These are phyloP conservation scores for Zaprionus ornatus DNA, from an alignment of 1,140 invertebrate genomes.

Conservation along the genomic window DNA sequence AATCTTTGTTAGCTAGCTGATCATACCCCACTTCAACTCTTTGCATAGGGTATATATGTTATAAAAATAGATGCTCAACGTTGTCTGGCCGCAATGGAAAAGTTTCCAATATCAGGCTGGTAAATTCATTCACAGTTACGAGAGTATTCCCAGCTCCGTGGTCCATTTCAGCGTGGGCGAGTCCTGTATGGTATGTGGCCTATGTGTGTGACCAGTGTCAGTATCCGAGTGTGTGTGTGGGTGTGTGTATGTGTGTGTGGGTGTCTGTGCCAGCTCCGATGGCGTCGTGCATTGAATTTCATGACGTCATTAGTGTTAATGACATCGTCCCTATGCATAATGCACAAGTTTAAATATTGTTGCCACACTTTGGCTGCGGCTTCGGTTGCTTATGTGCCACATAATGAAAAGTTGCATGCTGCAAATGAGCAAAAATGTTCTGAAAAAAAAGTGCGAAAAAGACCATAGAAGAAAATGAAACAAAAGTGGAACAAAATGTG, in stretches of 20 bases:
- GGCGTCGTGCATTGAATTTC: slow-evolving; percentile 64
- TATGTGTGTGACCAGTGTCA: slow-evolving; percentile 22
- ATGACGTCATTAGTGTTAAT: slow-evolving; percentile 77
- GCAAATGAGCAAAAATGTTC: slow-evolving; percentile 26
- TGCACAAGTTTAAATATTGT: slow-evolving; percentile 66
- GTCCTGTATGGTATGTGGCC: slow-evolving; percentile 16
- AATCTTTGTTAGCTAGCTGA: neutral
- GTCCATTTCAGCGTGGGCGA: neutral
- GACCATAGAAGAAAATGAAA: neutral
- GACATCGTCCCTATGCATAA: slow-evolving; percentile 64
- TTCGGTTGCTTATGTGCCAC: slow-evolving; percentile 43
- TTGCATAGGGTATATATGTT: slow-evolving; percentile 3
- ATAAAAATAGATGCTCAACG: slow-evolving; percentile 46
- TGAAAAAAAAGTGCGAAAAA: slow-evolving; percentile 16
- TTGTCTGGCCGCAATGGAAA: slow-evolving; percentile 29
- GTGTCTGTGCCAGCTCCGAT: slow-evolving; percentile 19
- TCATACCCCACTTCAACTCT: neutral
- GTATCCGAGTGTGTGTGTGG: neutral
- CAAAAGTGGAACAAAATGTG: slow-evolving; percentile 30
- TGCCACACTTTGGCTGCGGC: slow-evolving; percentile 43
- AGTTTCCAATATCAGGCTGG: slow-evolving; percentile 51
- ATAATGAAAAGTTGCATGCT: slow-evolving; percentile 65
- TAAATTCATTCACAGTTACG: slow-evolving; percentile 32
- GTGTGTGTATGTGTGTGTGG: slow-evolving; percentile 1
- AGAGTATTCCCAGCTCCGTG: slow-evolving; percentile 10